Evolutionary conservation across 2,113 vertebrate species (phyloP), one percentile per base, ranked within the genome.

Genomic region (Notarius lentiginosus): DNA sequence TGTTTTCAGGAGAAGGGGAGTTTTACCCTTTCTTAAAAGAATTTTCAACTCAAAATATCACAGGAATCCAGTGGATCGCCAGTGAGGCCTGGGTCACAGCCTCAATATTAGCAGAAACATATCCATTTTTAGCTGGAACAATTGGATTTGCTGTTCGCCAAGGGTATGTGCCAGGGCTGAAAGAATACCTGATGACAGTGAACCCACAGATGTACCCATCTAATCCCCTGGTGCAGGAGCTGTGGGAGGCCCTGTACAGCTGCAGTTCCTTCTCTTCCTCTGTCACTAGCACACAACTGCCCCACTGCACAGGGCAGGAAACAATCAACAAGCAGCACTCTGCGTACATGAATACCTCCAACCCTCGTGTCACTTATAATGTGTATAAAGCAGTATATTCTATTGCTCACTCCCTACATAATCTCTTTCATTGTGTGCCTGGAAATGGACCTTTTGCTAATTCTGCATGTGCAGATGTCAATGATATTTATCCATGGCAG

Each of bases 1-100:
- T 94, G 56, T 96, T 96, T 89, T 85, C 91, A 73, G 87, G 93
- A 17, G 94, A 95, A 80, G 93, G 94, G 7, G 95, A 96, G 85
- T 92, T 96, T 89, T 93, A 94, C 72, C 94, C 94, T 22, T 89
- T 96, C 51, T 92, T 96, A 91, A 89, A 86, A 86, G 95, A 95
- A 83, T 80, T 95, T 11, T 90, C 93, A 2, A 90, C 87, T 79
- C 95, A 95, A 10, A 95, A 96, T 66, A 93, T 96, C 27, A 94
- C 95, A 55, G 94, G 92, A 34, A 95, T 95, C 84, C 95, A 96
- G 87, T 96, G 95, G 95, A 92, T 96, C 53, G 95, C 93, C n/a
- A 96, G 95, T 83, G 95, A 90, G 89, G 95, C 95, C 0, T 96
- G 95, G 95, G 90, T 95, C 63, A 95, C 94, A 83, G 93, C 95